phyloP scores from a whole-genome alignment of 2,113 vertebrate genomes.

The Protomyctophum bolini region DNA sequence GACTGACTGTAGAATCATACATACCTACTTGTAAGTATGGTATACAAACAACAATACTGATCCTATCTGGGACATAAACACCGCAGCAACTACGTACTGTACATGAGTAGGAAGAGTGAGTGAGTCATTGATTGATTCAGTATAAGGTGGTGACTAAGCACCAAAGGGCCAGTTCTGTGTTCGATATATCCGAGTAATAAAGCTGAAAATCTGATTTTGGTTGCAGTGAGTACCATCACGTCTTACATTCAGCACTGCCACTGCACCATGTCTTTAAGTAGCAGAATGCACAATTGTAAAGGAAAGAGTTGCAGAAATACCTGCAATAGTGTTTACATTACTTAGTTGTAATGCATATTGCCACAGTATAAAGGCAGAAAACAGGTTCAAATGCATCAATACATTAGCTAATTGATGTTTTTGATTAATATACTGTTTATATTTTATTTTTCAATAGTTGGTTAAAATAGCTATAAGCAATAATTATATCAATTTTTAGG shows the following conservation, averaged over 20 bases:
- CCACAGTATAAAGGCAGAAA: not conserved
- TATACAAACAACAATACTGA: too few relatives aligned
- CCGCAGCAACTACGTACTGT: too few relatives aligned
- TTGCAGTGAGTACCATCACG: constrained; percentile 65
- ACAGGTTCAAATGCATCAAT: too few relatives aligned
- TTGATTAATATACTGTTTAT: not conserved
- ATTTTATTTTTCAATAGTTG: not conserved
- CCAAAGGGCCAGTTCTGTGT: constrained; percentile 7
- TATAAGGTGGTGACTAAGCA: constrained; percentile 11
- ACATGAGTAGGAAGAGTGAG: too few relatives aligned
- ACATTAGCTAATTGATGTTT: too few relatives aligned
- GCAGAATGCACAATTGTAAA: not conserved
- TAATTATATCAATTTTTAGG: too few relatives aligned
- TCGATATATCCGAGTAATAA: constrained; percentile 28
- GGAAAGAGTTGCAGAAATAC: not conserved
- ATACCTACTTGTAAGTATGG: too few relatives aligned
- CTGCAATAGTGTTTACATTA: not conserved
- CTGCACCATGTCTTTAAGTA: constrained; percentile 23
- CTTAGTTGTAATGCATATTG: not conserved
- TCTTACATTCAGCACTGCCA: constrained; percentile 62
- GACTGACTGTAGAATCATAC: too few relatives aligned
- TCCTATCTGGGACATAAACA: too few relatives aligned
- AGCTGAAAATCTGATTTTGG: constrained; percentile 44
- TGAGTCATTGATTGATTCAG: too few relatives aligned
- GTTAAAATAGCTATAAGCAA: too few relatives aligned